These are phyloP conservation scores for Sarcophaga subvicina DNA, from an alignment of 2,888 invertebrate species.

Conservation along the genomic window DNA sequence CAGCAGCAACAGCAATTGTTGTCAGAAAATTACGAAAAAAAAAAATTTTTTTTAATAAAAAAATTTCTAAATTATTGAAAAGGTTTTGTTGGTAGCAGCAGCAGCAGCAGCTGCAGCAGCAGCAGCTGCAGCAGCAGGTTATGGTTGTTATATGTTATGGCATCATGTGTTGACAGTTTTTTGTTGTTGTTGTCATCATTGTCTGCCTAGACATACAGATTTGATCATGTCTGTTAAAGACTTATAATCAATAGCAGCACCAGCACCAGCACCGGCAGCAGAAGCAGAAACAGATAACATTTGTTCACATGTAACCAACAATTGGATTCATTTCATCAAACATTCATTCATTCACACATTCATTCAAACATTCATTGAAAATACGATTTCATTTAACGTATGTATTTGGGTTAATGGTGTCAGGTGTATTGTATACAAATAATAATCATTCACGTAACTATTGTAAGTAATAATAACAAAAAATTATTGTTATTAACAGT, in stretches of 20 bases:
- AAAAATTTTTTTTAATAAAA: too few relatives aligned
- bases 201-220: slow-evolving; percentile 11
- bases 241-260: slow-evolving; percentile 23
- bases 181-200: slow-evolving; percentile 23
- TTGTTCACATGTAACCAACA: slow-evolving; percentile 8
- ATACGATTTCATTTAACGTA: slow-evolving; percentile 4
- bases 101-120: slow-evolving; percentile 34
- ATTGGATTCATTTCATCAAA: background rate
- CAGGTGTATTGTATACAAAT: slow-evolving; percentile 47
- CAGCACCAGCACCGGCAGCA: too few relatives aligned
- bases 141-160: slow-evolving; percentile 11
- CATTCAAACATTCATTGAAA: too few relatives aligned
- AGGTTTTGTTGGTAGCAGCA: slow-evolving; percentile 60
- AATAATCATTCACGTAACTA: background rate
- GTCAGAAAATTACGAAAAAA: too few relatives aligned
- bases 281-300: background rate
- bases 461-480: slow-evolving; percentile 1
- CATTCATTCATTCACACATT: too few relatives aligned
- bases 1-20: too few relatives aligned
- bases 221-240: slow-evolving; percentile 44
- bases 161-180: slow-evolving; percentile 63
- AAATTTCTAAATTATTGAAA: background rate
- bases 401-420: slow-evolving; percentile 64
- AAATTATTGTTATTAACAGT: background rate
- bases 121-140: slow-evolving; percentile 28